phyloP scores from a whole-genome alignment of 2,888 invertebrate genomes.

The Cyclophora punctaria region DNA sequence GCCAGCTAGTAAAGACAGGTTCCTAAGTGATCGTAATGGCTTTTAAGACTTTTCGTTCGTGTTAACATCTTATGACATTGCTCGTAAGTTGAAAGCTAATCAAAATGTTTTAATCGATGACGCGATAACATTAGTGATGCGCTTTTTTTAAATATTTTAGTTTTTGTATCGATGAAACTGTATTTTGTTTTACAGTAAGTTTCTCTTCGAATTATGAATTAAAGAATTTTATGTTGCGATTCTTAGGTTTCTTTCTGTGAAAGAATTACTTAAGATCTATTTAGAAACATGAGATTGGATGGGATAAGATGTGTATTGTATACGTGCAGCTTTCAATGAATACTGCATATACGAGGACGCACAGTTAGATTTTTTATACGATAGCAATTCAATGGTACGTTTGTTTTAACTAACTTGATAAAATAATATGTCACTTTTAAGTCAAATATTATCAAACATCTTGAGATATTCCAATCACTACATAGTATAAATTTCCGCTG shows the following conservation, averaged over 20 bases:
- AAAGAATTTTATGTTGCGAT: conserved; percentile 13
- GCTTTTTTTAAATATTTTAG: conserved; percentile 21
- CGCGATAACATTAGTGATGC: conserved; percentile 65
- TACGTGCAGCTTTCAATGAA: neutral
- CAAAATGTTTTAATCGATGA: conserved; percentile 75
- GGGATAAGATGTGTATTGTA: neutral
- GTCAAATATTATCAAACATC: too few relatives aligned
- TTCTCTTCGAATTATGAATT: conserved; percentile 19
- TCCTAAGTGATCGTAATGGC: conserved; percentile 48
- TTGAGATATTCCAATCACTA: too few relatives aligned
- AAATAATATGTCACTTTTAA: too few relatives aligned
- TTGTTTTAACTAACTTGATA: too few relatives aligned
- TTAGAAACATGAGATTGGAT: neutral
- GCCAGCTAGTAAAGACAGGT: conserved; percentile 48
- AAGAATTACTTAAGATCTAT: too few relatives aligned
- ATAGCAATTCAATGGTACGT: too few relatives aligned
- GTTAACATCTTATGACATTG: conserved; percentile 64
- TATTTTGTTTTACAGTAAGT: conserved; percentile 22
- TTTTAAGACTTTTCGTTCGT: conserved; percentile 56
- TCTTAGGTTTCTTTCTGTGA: conserved; percentile 8
- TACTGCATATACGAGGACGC: too few relatives aligned
- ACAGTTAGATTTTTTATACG: too few relatives aligned
- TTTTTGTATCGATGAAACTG: conserved; percentile 27
- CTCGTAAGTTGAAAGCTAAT: conserved; percentile 73
- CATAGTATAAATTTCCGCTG: too few relatives aligned